Evolutionary conservation across 2,888 invertebrate genomes (phyloP).

Genomic region (Sinohyriopsis cumingii): DNA sequence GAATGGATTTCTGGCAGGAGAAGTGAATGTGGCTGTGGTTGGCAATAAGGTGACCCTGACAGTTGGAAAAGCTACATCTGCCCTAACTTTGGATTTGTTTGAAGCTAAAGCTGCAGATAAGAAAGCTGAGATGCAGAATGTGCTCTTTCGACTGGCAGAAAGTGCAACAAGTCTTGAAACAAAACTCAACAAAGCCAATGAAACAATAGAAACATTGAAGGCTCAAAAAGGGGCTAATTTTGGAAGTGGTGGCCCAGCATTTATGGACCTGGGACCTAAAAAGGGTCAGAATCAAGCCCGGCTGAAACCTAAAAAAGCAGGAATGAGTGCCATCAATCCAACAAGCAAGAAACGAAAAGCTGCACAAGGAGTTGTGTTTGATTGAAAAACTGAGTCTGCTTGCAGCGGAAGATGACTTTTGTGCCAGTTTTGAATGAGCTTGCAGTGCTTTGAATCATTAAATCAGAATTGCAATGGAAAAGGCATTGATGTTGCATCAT

Average conservation of each 20-base stretch:
- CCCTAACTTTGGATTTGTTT: conserved; percentile 57
- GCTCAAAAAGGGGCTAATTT: conserved; percentile 39
- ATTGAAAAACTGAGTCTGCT: conserved; percentile 23
- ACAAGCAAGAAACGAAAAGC: conserved; percentile 65
- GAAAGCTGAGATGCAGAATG: conserved; percentile 57
- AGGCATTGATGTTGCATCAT: too few species aligned
- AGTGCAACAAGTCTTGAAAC: conserved; percentile 43
- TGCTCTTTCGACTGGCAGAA: conserved; percentile 61
- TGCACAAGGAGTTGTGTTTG: conserved; percentile 67
- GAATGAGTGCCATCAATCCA: conserved; percentile 69
- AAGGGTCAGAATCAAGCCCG: conserved; percentile 49
- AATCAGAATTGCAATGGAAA: too few species aligned
- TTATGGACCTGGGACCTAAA: conserved; percentile 55
- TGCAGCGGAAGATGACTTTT: too few species aligned
- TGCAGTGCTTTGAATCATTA: too few species aligned
- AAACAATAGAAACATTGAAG: conserved; percentile 54
- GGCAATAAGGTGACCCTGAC: conserved; percentile 58
- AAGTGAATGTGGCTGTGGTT: conserved; percentile 50
- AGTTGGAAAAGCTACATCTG: conserved; percentile 54
- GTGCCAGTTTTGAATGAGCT: too few species aligned
- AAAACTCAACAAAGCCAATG: conserved; percentile 54
- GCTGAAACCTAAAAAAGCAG: conserved; percentile 56
- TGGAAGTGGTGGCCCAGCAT: conserved; percentile 29
- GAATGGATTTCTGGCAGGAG: conserved; percentile 54
- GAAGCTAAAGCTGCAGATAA: conserved; percentile 65